Conservation (phyloP, 2,113 vertebrate genomes). For the Mesocricetus auratus region DNA sequence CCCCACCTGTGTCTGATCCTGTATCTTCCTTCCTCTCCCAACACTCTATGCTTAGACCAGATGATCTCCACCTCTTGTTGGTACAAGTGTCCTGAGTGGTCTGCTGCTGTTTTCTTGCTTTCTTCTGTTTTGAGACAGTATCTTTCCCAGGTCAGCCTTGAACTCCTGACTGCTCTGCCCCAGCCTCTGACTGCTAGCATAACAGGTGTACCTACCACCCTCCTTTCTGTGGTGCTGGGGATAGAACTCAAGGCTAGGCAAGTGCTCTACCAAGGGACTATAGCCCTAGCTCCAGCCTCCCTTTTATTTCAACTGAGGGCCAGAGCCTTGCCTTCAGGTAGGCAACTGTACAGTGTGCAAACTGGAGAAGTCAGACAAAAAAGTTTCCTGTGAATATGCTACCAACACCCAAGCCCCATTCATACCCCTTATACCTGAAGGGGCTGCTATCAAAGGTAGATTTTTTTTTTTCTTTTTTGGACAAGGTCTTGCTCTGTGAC, state of each 20-base stretch:
- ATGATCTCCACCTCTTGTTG: conserved; percentile 17
- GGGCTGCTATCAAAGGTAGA: background rate
- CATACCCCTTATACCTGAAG: background rate
- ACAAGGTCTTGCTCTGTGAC: background rate
- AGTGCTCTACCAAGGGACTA: background rate
- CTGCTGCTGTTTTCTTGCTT: background rate
- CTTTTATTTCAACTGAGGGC: conserved; percentile 4
- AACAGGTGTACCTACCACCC: background rate
- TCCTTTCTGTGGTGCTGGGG: no score
- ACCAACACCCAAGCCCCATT: background rate
- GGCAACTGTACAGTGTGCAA: background rate
- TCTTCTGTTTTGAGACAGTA: background rate
- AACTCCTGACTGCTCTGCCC: background rate
- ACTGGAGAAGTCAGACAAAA: background rate
- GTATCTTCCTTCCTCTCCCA: background rate
- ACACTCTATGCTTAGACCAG: background rate
- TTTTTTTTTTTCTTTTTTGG: background rate
- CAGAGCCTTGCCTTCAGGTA: background rate
- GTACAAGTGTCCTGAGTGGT: background rate
- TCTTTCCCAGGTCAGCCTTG: background rate
- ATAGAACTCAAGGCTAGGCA: background rate
- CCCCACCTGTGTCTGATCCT: background rate
- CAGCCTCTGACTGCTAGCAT: background rate
- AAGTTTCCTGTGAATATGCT: conserved; percentile 8
- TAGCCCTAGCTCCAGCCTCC: background rate